Evolutionary conservation across 2,888 invertebrate species (phyloP).

Genomic region (Drosophila pseudotakahashii): DNA sequence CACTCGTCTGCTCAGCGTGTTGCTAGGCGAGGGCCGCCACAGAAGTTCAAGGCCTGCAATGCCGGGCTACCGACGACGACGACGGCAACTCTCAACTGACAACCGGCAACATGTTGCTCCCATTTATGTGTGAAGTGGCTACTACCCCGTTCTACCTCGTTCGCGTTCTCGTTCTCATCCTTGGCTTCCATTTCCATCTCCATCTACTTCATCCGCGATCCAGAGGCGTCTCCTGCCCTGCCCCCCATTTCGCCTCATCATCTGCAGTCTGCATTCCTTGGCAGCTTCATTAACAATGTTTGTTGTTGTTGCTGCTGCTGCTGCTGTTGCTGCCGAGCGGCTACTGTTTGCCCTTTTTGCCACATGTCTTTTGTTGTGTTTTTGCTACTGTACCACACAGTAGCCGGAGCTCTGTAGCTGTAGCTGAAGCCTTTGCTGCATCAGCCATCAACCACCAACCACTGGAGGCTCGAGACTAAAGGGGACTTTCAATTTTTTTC

Average conservation of each 20-base stretch:
- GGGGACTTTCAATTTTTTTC: conserved; percentile 21
- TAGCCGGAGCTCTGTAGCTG: conserved; percentile 4
- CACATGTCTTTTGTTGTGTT: conserved; percentile 62
- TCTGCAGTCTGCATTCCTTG: conserved; percentile 59
- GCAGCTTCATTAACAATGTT: conserved; percentile 78
- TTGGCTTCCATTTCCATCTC: conserved; percentile 9
- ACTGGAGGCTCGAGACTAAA: conserved; percentile 16
- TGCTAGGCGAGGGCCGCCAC: conserved; percentile 52
- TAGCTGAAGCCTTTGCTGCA: neutral
- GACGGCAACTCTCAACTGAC: conserved; percentile 15
- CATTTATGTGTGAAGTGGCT: conserved; percentile 75
- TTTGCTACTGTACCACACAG: conserved; percentile 75
- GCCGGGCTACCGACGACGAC: neutral
- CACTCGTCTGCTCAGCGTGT: conserved; percentile 54
- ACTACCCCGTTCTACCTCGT: conserved; percentile 9
- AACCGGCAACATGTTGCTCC: conserved; percentile 74
- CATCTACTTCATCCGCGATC: conserved; percentile 5
- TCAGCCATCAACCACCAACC: neutral
- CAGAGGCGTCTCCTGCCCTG: conserved; percentile 1
- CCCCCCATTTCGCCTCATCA: conserved; percentile 9
- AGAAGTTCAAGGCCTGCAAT: conserved; percentile 33
- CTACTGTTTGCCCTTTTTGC: conserved; percentile 69
- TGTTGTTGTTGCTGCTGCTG: conserved; percentile 51
- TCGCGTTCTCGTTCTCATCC: neutral
- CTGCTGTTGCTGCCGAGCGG: conserved; percentile 2